Conservation (phyloP, 2,797 vertebrate genomes). For the Coluber constrictor region DNA sequence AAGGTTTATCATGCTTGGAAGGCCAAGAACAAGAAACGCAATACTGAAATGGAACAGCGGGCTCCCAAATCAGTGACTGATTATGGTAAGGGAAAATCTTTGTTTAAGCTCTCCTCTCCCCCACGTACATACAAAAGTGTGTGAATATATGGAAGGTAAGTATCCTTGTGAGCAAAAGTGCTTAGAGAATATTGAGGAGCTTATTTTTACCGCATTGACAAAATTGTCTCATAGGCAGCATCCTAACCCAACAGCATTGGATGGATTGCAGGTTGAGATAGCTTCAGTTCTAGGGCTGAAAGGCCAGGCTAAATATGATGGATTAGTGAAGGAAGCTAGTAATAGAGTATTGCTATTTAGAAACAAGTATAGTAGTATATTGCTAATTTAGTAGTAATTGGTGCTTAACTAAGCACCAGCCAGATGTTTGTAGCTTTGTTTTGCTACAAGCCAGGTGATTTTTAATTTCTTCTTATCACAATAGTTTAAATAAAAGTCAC, state of each 20-base stretch:
- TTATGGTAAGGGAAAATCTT: slow-evolving; percentile 79
- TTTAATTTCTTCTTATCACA: not conserved
- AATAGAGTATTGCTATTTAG: not conserved
- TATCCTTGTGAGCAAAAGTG: not conserved
- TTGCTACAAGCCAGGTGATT: not conserved
- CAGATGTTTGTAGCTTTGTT: not conserved
- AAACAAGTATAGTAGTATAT: not conserved
- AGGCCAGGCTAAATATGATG: not conserved
- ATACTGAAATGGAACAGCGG: slow-evolving; percentile 86
- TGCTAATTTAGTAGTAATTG: too few relatives aligned
- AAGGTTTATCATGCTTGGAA: slow-evolving; percentile 99
- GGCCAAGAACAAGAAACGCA: slow-evolving; percentile 96
- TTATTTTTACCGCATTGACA: not conserved
- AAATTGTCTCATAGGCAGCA: not conserved
- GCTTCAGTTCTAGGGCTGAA: not conserved
- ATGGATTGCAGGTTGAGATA: not conserved
- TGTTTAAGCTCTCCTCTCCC: not conserved
- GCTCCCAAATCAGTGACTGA: slow-evolving; percentile 96
- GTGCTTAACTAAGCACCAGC: not conserved
- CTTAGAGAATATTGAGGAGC: not conserved
- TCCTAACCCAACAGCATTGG: not conserved
- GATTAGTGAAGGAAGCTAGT: not conserved
- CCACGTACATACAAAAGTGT: not conserved
- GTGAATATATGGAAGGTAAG: not conserved
- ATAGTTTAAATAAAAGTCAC: not conserved